These are phyloP conservation scores for Nycteola revayana DNA, from an alignment of 2,888 invertebrate genomes.

Conservation along the genomic window DNA sequence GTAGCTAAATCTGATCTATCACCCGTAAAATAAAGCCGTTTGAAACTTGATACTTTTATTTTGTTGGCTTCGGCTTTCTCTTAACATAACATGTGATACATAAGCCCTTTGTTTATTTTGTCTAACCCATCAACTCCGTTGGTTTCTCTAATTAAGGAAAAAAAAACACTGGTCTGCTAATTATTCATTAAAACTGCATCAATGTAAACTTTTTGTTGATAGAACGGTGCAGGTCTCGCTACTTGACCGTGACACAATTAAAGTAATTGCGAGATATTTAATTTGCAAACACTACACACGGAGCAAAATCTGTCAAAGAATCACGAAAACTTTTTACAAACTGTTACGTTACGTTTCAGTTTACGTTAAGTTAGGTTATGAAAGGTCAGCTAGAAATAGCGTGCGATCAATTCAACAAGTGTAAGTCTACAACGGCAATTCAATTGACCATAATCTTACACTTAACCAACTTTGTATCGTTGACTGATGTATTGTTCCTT, in stretches of 20 bases:
- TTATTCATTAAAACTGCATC: slow-evolving; percentile 21
- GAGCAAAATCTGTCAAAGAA: no score
- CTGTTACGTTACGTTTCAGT: no score
- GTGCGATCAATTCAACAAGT: no score
- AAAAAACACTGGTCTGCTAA: slow-evolving; percentile 12
- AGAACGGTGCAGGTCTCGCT: slow-evolving; percentile 7
- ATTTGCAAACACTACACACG: no score
- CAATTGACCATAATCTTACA: no score
- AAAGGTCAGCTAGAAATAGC: no score
- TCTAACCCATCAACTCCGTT: background rate
- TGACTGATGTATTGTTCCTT: no score
- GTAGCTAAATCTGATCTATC: slow-evolving; percentile 22
- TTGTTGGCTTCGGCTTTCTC: slow-evolving; percentile 34
- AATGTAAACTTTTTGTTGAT: slow-evolving; percentile 15
- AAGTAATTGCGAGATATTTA: slow-evolving; percentile 21
- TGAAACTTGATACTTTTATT: slow-evolving; percentile 31
- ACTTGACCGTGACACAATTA: slow-evolving; percentile 26
- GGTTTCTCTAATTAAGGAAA: no score
- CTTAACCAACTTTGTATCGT: no score
- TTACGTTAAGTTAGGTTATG: no score
- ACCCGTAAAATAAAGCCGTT: slow-evolving; percentile 25
- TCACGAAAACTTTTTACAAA: no score
- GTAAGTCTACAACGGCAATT: no score
- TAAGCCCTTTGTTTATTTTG: slow-evolving; percentile 18
- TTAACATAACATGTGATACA: slow-evolving; percentile 20